Conservation (phyloP, 37 sponge, comb jelly and placozoan species). For the Amphimedon queenslandica region DNA sequence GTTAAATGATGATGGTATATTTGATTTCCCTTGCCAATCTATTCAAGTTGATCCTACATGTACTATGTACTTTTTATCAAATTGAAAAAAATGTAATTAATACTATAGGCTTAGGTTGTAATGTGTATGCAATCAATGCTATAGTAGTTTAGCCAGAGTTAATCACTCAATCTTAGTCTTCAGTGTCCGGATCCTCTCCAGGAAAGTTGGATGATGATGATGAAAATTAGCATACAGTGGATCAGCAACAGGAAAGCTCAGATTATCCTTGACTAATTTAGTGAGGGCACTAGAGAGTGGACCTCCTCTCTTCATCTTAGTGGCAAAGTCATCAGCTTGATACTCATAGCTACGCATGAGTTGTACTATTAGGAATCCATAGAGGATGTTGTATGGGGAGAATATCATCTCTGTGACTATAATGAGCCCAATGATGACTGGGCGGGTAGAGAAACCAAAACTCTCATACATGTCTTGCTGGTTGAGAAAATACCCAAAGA, state of each 20-base stretch:
- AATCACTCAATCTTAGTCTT: constrained; percentile 18
- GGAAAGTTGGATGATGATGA: constrained; percentile 88
- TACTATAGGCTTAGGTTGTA: too few relatives aligned
- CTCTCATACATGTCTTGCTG: constrained; percentile 66
- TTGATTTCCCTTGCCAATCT: too few relatives aligned
- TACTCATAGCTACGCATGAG: constrained; percentile 85
- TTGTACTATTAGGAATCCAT: constrained; percentile 65
- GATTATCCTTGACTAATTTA: constrained; percentile 81
- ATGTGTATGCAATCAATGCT: too few relatives aligned
- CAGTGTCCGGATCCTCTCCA: constrained; percentile 72
- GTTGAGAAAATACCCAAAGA: constrained; percentile 81
- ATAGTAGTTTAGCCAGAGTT: not conserved
- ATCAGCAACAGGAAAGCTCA: constrained; percentile 86
- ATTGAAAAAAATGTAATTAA: too few relatives aligned
- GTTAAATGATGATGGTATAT: too few relatives aligned
- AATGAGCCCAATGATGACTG: constrained; percentile 83
- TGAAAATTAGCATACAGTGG: constrained; percentile 88
- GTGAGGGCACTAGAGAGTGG: constrained; percentile 67
- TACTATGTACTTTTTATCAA: too few relatives aligned
- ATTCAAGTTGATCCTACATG: too few relatives aligned
- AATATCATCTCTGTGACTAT: constrained; percentile 68
- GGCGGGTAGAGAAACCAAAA: constrained; percentile 89
- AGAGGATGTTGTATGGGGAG: constrained; percentile 64
- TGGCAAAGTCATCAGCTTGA: constrained; percentile 94
- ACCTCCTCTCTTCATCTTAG: constrained; percentile 21